A percentile compares a stretch with the other conserved stretches of the same genome.
Conservation (phyloP, 2,113 vertebrate species). For the Seriola dumerili region DNA sequence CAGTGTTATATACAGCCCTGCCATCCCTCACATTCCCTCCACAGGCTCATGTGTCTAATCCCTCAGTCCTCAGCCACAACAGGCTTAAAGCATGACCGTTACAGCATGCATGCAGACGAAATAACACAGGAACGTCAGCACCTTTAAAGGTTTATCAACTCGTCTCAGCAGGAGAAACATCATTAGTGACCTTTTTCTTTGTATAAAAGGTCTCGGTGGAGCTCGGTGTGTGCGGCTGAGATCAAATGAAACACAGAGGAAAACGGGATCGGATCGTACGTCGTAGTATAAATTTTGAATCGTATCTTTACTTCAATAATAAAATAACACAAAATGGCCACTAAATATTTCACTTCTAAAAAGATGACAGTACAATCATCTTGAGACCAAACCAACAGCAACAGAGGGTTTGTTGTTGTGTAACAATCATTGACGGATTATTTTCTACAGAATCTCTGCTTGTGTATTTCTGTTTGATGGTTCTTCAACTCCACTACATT, state of each 20-base stretch:
- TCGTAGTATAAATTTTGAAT: background rate
- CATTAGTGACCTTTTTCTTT: slow-evolving; percentile 39
- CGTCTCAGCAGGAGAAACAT: slow-evolving; percentile 35
- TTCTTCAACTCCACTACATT: background rate
- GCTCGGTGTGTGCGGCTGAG: background rate
- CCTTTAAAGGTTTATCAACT: slow-evolving; percentile 26
- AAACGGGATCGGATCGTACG: background rate
- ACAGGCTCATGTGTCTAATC: slow-evolving; percentile 23
- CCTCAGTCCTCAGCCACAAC: slow-evolving; percentile 12
- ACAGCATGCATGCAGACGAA: background rate
- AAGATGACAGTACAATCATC: slow-evolving; percentile 1
- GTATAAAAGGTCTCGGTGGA: background rate
- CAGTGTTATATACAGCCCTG: slow-evolving; percentile 42
- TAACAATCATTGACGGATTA: background rate
- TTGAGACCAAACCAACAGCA: background rate
- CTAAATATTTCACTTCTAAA: background rate
- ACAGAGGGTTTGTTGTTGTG: background rate
- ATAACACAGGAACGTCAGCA: slow-evolving; percentile 31
- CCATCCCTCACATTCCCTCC: slow-evolving; percentile 19
- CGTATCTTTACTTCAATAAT: slow-evolving; percentile 20
- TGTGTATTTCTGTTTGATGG: background rate
- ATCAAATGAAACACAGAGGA: slow-evolving; percentile 18
- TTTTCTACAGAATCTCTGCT: background rate
- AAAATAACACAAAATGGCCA: background rate
- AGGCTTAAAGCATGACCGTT: slow-evolving; percentile 3